Conservation (phyloP, 2,888 invertebrate genomes). For the Nematopogon swammerdamellus region DNA sequence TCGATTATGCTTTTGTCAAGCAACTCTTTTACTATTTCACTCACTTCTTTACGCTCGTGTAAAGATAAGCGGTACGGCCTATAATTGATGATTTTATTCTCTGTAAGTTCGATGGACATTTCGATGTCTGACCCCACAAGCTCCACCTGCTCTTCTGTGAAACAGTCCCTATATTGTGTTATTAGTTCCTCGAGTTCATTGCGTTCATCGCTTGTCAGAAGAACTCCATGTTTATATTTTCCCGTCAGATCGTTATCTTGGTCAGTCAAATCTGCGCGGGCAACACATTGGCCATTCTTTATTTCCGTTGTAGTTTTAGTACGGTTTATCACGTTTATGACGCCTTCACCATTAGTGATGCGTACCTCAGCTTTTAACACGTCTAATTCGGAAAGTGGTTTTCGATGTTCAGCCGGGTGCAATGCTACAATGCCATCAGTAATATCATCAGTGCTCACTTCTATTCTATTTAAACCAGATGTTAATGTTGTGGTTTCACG, state of each 20-base stretch:
- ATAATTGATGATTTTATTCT: conserved; percentile 7
- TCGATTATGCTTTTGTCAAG: conserved; percentile 6
- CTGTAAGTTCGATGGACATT: conserved; percentile 8
- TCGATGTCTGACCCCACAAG: conserved; percentile 8
- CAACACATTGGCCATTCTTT: conserved; percentile 5
- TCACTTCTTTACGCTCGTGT: conserved; percentile 6
- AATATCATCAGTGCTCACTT: conserved; percentile 6
- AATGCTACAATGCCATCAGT: conserved; percentile 3
- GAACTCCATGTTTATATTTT: background rate
- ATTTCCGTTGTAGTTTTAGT: conserved; percentile 3
- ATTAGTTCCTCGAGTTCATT: conserved; percentile 2
- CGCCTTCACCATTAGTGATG: conserved; percentile 5
- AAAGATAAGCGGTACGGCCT: conserved; percentile 8
- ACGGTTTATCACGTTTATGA: conserved; percentile 7
- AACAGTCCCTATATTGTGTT: conserved; percentile 5
- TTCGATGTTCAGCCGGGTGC: background rate
- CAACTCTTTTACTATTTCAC: conserved; percentile 4
- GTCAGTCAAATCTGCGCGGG: conserved; percentile 4
- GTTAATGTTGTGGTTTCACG: background rate
- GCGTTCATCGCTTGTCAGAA: background rate
- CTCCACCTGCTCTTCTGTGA: conserved; percentile 7
- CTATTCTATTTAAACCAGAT: conserved; percentile 8
- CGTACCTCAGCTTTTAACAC: too few species aligned
- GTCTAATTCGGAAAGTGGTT: too few species aligned
- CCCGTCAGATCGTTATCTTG: background rate